A percentile compares a stretch with the other conserved stretches of the same genome.
Conservation (phyloP, 2,797 vertebrate species). For the Merluccius polli region DNA sequence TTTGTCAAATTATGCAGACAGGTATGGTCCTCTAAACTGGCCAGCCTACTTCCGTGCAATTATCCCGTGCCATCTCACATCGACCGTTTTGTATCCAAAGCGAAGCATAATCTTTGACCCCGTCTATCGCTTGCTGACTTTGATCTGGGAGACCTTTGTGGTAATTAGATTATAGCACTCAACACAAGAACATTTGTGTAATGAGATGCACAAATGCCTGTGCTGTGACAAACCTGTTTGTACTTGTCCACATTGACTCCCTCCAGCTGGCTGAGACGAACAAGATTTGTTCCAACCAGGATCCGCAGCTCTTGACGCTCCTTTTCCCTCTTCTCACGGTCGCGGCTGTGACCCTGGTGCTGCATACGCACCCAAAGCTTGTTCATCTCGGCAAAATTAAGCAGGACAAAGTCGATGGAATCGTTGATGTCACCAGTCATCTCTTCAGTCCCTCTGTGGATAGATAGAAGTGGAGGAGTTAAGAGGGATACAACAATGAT, state of each 20-base stretch:
- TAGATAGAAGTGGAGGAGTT: not conserved
- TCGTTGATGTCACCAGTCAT: constrained; percentile 95
- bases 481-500: not conserved
- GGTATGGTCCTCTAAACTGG: not conserved
- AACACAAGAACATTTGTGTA: not conserved
- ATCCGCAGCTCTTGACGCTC: constrained; percentile 96
- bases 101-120: not conserved
- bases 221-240: constrained; percentile 81
- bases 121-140: not conserved
- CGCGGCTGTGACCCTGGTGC: constrained; percentile 96
- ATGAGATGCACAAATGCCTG: not conserved
- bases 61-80: not conserved
- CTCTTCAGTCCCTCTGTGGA: constrained; percentile 80
- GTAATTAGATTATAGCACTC: not conserved
- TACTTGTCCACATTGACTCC: constrained; percentile 97
- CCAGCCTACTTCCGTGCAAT: not conserved
- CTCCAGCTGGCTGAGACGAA: constrained; percentile 95
- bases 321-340: constrained; percentile 93
- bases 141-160: not conserved
- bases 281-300: constrained; percentile 94
- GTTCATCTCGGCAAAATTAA: constrained; percentile 99
- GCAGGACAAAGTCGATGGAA: constrained; percentile 94
- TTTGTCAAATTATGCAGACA: not conserved
- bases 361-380: constrained; percentile 99
- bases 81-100: not conserved